Percentiles rank a stretch among this genome's conserved stretches.
phyloP scores from a whole-genome alignment of 2,797 vertebrate species.

The Scleropages formosus region DNA sequence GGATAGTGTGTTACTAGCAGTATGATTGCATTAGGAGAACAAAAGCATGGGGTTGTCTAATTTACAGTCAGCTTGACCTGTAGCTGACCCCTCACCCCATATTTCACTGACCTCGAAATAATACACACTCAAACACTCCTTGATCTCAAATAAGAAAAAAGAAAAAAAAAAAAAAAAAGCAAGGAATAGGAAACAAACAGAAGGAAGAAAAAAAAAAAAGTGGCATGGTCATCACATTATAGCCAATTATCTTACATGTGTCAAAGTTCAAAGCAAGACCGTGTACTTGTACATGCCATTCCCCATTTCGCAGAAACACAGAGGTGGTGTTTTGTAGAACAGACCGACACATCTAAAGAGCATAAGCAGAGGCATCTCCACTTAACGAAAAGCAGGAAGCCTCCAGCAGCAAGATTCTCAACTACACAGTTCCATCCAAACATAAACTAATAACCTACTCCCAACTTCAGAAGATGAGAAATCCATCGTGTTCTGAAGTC shows the following conservation, averaged over 20 bases:
- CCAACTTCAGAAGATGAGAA: not conserved
- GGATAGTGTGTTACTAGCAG: not conserved
- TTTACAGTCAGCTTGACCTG: slow-evolving; percentile 56
- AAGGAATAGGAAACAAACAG: not conserved
- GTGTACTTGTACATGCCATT: too few relatives aligned
- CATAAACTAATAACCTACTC: slow-evolving; percentile 6
- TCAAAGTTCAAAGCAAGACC: not conserved
- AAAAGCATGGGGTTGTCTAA: slow-evolving; percentile 40
- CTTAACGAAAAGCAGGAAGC: slow-evolving; percentile 12
- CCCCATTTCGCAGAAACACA: too few relatives aligned
- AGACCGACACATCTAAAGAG: slow-evolving; percentile 4
- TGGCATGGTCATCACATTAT: slow-evolving; percentile 68
- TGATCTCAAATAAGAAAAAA: slow-evolving; percentile 63
- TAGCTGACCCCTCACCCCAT: slow-evolving; percentile 55
- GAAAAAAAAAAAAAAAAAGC: slow-evolving; percentile 40
- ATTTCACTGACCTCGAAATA: slow-evolving; percentile 67
- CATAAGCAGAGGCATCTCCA: not conserved
- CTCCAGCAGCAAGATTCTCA: not conserved
- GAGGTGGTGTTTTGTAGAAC: too few relatives aligned
- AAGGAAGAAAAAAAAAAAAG: too few relatives aligned
- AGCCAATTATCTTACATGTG: slow-evolving; percentile 44
- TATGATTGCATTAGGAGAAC: slow-evolving; percentile 24
- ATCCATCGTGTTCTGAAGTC: slow-evolving; percentile 6
- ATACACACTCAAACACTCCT: slow-evolving; percentile 62
- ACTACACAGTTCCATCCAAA: not conserved